phyloP scores from a whole-genome alignment of 2,888 invertebrate genomes.

The Limnephilus auricula region DNA sequence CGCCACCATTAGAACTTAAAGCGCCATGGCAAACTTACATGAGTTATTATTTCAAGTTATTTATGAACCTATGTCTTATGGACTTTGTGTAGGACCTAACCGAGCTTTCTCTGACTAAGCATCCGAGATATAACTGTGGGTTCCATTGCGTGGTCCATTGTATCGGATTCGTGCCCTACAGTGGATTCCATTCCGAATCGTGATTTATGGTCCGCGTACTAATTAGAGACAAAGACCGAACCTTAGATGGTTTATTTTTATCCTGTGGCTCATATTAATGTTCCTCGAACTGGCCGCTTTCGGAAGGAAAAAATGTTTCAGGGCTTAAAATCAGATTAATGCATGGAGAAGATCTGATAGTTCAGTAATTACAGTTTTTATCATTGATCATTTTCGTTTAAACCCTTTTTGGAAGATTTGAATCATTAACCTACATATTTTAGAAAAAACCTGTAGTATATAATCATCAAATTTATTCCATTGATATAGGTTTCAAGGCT shows the following conservation, averaged over 20 bases:
- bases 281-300: not conserved
- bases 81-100: not conserved
- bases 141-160: conserved; percentile 4
- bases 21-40: not conserved
- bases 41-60: not conserved
- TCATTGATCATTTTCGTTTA: not conserved
- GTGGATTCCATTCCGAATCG: conserved; percentile 32
- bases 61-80: not conserved
- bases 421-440: not conserved
- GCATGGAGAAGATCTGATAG: not conserved
- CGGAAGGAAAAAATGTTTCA: not conserved
- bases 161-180: not conserved
- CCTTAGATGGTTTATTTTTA: conserved; percentile 22
- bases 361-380: not conserved
- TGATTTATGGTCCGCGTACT: conserved; percentile 30
- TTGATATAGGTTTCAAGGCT: too few species aligned
- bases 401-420: not conserved
- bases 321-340: not conserved
- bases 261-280: conserved; percentile 5
- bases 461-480: not conserved
- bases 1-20: not conserved
- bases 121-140: not conserved
- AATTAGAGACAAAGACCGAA: conserved; percentile 29
- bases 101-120: conserved; percentile 1
- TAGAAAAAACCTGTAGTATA: not conserved